These are phyloP conservation scores for Calameuta idolon DNA, from an alignment of 2,888 invertebrate genomes.

Conservation along the genomic window DNA sequence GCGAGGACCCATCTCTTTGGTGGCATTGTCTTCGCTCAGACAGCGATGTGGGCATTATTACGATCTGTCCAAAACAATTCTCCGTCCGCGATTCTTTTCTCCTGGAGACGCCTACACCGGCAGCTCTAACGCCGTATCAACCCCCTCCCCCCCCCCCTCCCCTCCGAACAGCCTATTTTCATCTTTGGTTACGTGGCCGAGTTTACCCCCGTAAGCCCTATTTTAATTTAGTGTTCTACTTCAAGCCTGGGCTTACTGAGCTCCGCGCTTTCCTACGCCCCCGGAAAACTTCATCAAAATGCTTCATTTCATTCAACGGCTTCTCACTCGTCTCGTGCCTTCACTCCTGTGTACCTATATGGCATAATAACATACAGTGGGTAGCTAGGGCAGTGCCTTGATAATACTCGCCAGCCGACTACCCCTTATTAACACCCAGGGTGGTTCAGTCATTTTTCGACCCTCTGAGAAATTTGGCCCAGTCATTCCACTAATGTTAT, in stretches of 20 bases:
- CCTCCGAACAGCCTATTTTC: not conserved
- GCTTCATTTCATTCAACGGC: not conserved
- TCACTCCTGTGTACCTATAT: not conserved
- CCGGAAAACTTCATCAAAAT: not conserved
- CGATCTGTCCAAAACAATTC: slow-evolving; percentile 33
- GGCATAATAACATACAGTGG: not conserved
- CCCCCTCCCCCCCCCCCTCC: too few relatives aligned
- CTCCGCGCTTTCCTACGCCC: not conserved
- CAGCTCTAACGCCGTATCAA: not conserved
- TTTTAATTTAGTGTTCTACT: not conserved
- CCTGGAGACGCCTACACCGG: not conserved
- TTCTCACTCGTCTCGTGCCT: not conserved
- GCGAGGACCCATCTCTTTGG: slow-evolving; percentile 5
- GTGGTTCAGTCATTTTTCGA: not conserved
- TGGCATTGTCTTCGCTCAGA: slow-evolving; percentile 24
- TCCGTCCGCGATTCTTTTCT: not conserved
- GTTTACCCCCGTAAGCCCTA: not conserved
- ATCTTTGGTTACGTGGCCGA: not conserved
- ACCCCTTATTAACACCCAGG: not conserved
- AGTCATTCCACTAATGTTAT: not conserved
- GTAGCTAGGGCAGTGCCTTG: not conserved
- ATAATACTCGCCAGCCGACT: not conserved
- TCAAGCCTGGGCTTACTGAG: not conserved
- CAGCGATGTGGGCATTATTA: slow-evolving; percentile 25
- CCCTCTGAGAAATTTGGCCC: not conserved